Evolutionary conservation across 2,888 invertebrate species (phyloP).

Genomic region (Alentia gelatinosa): DNA sequence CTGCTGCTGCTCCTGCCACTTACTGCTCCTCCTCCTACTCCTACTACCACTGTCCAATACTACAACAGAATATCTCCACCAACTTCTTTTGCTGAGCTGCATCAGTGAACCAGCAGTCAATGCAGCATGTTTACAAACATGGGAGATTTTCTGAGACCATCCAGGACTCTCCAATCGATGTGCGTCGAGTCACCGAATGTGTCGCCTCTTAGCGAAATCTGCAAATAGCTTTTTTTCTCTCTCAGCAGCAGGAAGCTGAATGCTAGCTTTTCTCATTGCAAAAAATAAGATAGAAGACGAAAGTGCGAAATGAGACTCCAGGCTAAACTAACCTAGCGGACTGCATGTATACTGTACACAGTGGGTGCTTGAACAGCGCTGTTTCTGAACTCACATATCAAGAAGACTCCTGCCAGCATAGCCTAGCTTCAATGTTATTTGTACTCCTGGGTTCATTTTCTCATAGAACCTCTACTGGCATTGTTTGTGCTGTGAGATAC

Average conservation of each 20-base stretch:
- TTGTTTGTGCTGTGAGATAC: no score
- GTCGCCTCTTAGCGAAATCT: neutral
- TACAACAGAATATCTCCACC: neutral
- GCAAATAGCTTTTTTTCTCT: no score
- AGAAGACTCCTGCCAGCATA: neutral
- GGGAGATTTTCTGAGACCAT: neutral
- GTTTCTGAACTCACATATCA: neutral
- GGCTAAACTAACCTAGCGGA: neutral
- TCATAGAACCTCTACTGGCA: neutral
- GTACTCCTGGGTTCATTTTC: neutral
- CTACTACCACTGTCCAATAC: no score
- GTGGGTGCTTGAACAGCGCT: no score
- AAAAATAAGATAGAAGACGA: no score
- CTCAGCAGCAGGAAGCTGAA: no score
- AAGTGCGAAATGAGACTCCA: no score
- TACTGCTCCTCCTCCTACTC: neutral
- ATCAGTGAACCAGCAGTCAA: no score
- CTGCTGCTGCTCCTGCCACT: neutral
- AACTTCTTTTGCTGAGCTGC: no score
- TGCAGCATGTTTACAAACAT: neutral
- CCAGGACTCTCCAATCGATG: neutral
- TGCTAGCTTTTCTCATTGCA: no score
- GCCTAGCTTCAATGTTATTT: neutral
- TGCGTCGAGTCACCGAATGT: neutral
- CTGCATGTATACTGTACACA: neutral